Conservation (phyloP, 2,113 vertebrate species). For the Strigops habroptila region DNA sequence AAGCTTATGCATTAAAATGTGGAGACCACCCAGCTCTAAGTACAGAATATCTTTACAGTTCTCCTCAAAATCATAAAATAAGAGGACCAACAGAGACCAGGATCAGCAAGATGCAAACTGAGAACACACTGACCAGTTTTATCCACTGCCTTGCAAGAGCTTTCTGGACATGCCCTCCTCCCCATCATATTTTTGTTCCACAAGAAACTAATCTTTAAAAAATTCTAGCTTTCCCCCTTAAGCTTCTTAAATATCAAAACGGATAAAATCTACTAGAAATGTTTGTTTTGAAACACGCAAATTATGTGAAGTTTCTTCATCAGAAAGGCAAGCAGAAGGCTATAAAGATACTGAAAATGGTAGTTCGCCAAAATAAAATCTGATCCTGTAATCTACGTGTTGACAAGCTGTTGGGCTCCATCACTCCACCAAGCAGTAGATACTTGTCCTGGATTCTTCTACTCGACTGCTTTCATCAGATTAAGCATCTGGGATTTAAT, state of each 20-base stretch:
- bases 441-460: slow-evolving; percentile 62
- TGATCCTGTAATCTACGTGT: slow-evolving; percentile 47
- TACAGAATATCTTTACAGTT: neutral
- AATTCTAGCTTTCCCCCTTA: neutral
- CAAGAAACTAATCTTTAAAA: neutral
- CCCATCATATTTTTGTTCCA: neutral
- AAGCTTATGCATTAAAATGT: neutral
- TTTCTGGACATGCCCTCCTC: neutral
- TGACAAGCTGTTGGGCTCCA: slow-evolving; percentile 63
- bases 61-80: neutral
- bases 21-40: neutral
- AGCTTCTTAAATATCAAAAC: neutral
- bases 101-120: neutral
- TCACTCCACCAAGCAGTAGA: slow-evolving; percentile 59
- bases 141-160: neutral
- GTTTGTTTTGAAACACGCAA: slow-evolving; percentile 1
- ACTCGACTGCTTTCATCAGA: slow-evolving; percentile 71
- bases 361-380: neutral
- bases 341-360: slow-evolving; percentile 8
- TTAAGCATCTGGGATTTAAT: slow-evolving; percentile 81
- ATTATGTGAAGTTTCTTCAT: neutral
- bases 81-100: neutral
- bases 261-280: neutral
- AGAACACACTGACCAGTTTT: neutral
- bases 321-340: neutral